Conservation (phyloP, 1,140 invertebrate genomes). For the Drosophila bifasciata region DNA sequence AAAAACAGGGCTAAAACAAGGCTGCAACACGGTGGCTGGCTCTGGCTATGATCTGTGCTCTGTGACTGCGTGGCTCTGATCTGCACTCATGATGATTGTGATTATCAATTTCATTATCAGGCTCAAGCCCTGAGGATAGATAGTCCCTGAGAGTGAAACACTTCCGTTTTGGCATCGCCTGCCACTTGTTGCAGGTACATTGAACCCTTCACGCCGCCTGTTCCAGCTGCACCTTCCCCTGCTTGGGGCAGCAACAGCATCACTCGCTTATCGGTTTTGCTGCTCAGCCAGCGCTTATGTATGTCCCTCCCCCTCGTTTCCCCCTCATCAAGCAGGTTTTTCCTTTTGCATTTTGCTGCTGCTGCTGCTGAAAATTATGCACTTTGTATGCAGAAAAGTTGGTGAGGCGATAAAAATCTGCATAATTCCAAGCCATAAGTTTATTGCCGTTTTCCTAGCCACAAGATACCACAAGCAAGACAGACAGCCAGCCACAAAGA, state of each 20-base stretch:
- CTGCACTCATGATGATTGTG: conserved; percentile 52
- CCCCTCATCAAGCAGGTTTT: conserved; percentile 63
- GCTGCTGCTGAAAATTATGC: conserved; percentile 68
- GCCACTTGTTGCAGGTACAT: conserved; percentile 26
- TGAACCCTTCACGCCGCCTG: no score
- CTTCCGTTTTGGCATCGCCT: conserved; percentile 60
- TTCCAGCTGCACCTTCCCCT: no score
- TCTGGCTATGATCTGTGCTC: conserved; percentile 1
- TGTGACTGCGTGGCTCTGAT: conserved; percentile 7
- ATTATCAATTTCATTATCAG: conserved; percentile 66
- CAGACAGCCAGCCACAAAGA: conserved; percentile 14
- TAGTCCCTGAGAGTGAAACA: conserved; percentile 48
- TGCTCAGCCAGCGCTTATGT: conserved; percentile 73
- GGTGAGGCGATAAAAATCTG: conserved; percentile 77
- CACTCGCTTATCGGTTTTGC: conserved; percentile 60
- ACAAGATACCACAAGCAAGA: conserved; percentile 24
- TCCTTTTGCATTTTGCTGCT: conserved; percentile 35
- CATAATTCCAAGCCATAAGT: conserved; percentile 74
- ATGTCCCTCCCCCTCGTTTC: conserved; percentile 16
- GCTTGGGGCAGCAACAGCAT: conserved; percentile 23
- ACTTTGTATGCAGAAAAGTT: conserved; percentile 82
- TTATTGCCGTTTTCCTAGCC: conserved; percentile 76
- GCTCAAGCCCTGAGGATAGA: conserved; percentile 17
- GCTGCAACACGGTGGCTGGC: conserved; percentile 22
- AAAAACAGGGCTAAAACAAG: not conserved